Base-by-base conservation (phyloP, 2,797 vertebrate species). In the Cirrhinus molitorella region DNA sequence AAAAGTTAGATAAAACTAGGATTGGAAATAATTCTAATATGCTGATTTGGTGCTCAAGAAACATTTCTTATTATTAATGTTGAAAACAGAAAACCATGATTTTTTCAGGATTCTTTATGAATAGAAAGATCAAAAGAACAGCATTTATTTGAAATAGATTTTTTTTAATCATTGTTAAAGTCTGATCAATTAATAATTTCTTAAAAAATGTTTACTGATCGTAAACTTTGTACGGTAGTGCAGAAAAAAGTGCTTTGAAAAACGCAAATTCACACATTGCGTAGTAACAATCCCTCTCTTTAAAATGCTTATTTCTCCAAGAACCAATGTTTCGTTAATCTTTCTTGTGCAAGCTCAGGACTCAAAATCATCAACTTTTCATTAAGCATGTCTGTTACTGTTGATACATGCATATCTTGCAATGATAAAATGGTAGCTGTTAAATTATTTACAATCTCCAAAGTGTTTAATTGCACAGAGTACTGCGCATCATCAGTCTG, bases 381-480 rank as follows among this genome's bases (percentile, higher is more conserved):
- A 63, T 66, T 53, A 74, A 40, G 23, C 28, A 16, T 3, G 28
- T 72, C 68, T 23, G 13, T 47, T 61, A 74, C n/a, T 21, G 71
- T 57, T 34, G 43, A 78, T 31, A 49, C 43, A 78, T 65, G 10
- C 59, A 49, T 3, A 31, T 81, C 59, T n/a, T 3, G 43, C 47
- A 10, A 53, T 74, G 70, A 82, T 25, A 51, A 53, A 73, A n/a
- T 7, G 23, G 7, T 10, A 5, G 34, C 49, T 25, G 71, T 28
- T 55, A 55, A 82, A 82, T 40, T 83, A 83, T 79, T 71, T 53
- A 63, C 31, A 72, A 70, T 68, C 61, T 67, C 31, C n/a, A 49
- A 68, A 47, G 79, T 57, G 67, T 81, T 82, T 61, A 82, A 81
- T 47, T 75, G 78, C 25, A 78, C 13, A 34, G 47, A 79, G 75